These are phyloP conservation scores for Cinclus cinclus DNA, from an alignment of 2,113 vertebrate species.

Conservation along the genomic window DNA sequence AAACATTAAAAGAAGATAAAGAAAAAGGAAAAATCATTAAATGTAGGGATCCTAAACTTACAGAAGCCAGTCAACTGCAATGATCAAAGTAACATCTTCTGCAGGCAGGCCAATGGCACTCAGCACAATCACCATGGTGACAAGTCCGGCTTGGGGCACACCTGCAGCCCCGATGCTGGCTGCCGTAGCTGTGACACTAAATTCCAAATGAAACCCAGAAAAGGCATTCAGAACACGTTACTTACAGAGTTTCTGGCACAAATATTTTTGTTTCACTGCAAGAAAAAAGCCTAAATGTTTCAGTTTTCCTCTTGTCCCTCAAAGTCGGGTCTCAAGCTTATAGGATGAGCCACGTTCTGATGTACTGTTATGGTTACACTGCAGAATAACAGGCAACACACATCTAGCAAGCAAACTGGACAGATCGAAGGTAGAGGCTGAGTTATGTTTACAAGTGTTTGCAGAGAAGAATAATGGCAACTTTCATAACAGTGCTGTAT, in stretches of 20 bases:
- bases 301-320: neutral
- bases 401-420: neutral
- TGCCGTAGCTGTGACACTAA: conserved; percentile 92
- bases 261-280: neutral
- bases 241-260: neutral
- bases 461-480: neutral
- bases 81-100: conserved; percentile 92
- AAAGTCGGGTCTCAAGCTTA: neutral
- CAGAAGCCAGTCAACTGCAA: conserved; percentile 98
- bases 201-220: conserved; percentile 33
- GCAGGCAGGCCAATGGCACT: conserved; percentile 93
- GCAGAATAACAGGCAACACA: neutral
- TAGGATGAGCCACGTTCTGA: neutral
- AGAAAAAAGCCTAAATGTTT: neutral
- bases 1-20: neutral
- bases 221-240: conserved; percentile 7
- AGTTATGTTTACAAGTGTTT: neutral
- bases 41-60: conserved; percentile 75
- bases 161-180: conserved; percentile 96
- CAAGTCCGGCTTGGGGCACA: conserved; percentile 93
- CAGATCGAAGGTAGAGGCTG: neutral
- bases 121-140: conserved; percentile 98
- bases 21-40: neutral
- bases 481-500: neutral
- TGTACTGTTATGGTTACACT: neutral